phyloP scores from a whole-genome alignment of 2,888 invertebrate species.

The Cremastinae sp. region DNA sequence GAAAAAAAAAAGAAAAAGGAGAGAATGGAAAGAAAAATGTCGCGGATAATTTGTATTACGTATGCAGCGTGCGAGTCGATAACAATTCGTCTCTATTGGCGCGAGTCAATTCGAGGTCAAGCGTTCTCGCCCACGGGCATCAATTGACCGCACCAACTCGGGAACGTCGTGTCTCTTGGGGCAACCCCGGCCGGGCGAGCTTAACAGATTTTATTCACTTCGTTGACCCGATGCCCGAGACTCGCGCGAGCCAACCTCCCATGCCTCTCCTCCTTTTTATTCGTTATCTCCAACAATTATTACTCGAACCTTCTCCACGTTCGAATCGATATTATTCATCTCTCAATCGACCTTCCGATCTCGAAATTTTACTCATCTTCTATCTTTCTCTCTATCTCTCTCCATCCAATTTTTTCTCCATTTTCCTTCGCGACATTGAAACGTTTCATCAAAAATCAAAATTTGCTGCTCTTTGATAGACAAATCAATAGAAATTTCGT shows the following conservation, averaged over 20 bases:
- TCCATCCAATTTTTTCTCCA: background rate
- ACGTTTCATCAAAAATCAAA: background rate
- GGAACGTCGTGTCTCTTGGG: slow-evolving; percentile 57
- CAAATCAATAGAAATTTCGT: too few species aligned
- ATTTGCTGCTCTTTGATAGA: too few species aligned
- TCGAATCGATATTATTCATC: slow-evolving; percentile 62
- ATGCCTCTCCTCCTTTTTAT: slow-evolving; percentile 59
- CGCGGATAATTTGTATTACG: slow-evolving; percentile 69
- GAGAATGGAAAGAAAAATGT: slow-evolving; percentile 37
- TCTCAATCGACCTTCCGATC: slow-evolving; percentile 7
- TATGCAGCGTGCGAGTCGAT: slow-evolving; percentile 75
- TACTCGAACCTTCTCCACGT: slow-evolving; percentile 66
- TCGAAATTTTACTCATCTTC: slow-evolving; percentile 5
- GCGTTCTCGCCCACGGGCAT: slow-evolving; percentile 78
- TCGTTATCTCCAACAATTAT: slow-evolving; percentile 57
- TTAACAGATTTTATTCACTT: slow-evolving; percentile 78
- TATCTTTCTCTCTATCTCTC: background rate
- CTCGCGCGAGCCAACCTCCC: slow-evolving; percentile 47
- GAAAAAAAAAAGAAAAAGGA: slow-evolving; percentile 27
- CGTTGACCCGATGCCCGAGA: slow-evolving; percentile 71
- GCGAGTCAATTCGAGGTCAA: slow-evolving; percentile 78
- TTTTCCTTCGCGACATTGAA: too few species aligned
- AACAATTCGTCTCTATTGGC: slow-evolving; percentile 77
- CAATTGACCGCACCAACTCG: slow-evolving; percentile 69
- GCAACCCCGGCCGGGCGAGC: slow-evolving; percentile 59